Percentiles rank a stretch among this genome's conserved stretches.
phyloP scores from a whole-genome alignment of 1,140 invertebrate species.

The Ooceraea biroi region DNA sequence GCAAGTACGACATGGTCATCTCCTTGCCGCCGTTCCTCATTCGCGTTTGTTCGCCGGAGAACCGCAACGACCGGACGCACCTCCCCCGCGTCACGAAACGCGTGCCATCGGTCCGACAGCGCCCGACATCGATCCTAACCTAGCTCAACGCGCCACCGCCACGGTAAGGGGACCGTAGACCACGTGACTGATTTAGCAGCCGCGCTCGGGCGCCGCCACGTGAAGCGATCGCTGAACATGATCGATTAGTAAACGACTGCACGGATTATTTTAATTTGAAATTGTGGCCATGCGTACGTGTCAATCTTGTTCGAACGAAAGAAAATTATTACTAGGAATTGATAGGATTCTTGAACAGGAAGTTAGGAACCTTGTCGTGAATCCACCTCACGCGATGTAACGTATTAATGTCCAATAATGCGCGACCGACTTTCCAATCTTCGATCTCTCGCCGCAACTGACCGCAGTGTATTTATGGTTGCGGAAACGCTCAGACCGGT shows the following conservation, averaged over 20 bases:
- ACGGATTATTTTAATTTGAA: too few species aligned
- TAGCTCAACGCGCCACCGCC: slow-evolving; percentile 5
- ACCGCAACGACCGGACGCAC: neutral
- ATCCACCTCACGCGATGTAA: slow-evolving; percentile 7
- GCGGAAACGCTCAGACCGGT: neutral
- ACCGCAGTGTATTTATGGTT: slow-evolving; percentile 14
- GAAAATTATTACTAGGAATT: too few species aligned
- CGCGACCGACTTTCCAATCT: slow-evolving; percentile 24
- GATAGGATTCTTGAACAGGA: too few species aligned
- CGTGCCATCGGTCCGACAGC: neutral
- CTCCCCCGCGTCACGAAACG: neutral
- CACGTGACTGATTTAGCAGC: too few species aligned
- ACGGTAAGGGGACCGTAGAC: too few species aligned
- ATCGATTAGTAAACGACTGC: too few species aligned
- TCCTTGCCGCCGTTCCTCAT: slow-evolving; percentile 59
- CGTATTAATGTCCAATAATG: neutral
- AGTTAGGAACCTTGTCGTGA: too few species aligned
- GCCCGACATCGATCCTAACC: slow-evolving; percentile 6
- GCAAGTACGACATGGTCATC: slow-evolving; percentile 82
- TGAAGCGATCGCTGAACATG: too few species aligned
- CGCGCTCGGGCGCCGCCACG: too few species aligned
- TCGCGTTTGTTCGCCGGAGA: slow-evolving; percentile 26
- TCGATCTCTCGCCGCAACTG: neutral
- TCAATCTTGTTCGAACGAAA: too few species aligned
- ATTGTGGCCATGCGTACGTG: too few species aligned